Percentiles rank a stretch among this genome's conserved stretches.
Evolutionary conservation across 2,888 invertebrate species (phyloP).

Genomic region (Nemotelus nigrinus): DNA sequence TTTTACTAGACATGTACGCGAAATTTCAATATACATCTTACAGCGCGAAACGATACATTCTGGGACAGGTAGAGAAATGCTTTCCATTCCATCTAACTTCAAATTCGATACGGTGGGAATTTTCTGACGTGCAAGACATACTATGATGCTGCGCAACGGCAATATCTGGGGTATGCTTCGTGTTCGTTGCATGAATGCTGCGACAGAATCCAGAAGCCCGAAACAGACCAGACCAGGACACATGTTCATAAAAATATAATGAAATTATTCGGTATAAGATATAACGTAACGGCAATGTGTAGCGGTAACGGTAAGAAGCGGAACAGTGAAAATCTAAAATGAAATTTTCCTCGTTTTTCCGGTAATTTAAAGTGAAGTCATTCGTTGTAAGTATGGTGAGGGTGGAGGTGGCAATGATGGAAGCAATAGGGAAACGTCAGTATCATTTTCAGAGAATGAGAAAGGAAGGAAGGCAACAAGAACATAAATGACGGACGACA

Average conservation of each 20-base stretch:
- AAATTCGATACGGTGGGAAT: too few relatives aligned
- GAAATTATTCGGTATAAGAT: conserved; percentile 20
- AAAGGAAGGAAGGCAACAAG: not conserved
- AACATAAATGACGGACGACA: conserved; percentile 15
- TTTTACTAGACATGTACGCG: not conserved
- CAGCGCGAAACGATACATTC: too few relatives aligned
- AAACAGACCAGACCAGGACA: not conserved
- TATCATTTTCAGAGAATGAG: not conserved
- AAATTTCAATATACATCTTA: conserved; percentile 4
- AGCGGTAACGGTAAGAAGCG: conserved; percentile 24
- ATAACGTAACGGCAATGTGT: conserved; percentile 23
- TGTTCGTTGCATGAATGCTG: too few relatives aligned
- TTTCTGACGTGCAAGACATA: too few relatives aligned
- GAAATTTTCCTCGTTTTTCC: conserved; percentile 42
- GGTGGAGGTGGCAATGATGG: not conserved
- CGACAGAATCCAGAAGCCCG: too few relatives aligned
- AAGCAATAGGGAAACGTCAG: not conserved
- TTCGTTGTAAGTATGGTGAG: conserved; percentile 24
- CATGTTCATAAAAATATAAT: conserved; percentile 37
- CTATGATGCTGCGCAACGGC: too few relatives aligned
- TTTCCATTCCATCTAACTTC: too few relatives aligned
- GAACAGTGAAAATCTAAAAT: conserved; percentile 34
- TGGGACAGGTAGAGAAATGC: too few relatives aligned
- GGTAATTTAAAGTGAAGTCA: conserved; percentile 41
- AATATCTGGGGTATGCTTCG: too few relatives aligned